phyloP scores from a whole-genome alignment of 2,797 vertebrate genomes.

The Astyanax mexicanus region DNA sequence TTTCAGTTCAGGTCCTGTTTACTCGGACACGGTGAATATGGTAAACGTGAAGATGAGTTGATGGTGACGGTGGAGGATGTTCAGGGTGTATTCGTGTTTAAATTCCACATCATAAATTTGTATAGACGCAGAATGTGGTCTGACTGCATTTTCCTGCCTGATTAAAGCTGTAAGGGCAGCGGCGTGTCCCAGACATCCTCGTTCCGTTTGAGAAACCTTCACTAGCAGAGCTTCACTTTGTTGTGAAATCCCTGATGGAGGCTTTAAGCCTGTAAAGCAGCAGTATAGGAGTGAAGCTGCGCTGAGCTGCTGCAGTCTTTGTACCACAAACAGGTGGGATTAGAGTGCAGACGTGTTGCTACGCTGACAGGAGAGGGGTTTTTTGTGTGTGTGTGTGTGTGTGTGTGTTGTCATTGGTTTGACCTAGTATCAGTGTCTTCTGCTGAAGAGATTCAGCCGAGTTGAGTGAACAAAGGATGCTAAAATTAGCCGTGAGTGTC shows the following conservation, averaged over 20 bases:
- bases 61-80: no score
- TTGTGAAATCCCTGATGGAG: slow-evolving; percentile 3
- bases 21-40: no score
- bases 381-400: not conserved
- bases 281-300: not conserved
- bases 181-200: not conserved
- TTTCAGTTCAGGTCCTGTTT: no score
- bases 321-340: not conserved
- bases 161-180: no score
- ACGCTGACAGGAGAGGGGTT: not conserved
- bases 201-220: not conserved
- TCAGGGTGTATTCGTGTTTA: no score
- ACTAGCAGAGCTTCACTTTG: not conserved
- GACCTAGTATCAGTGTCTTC: not conserved
- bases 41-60: no score
- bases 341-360: not conserved
- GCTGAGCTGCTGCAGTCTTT: not conserved
- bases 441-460: not conserved
- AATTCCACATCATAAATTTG: no score
- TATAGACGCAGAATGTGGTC: no score
- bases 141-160: no score
- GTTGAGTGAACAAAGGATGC: not conserved
- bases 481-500: not conserved
- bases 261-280: not conserved
- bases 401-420: not conserved